Percentiles rank a stretch among this genome's conserved stretches.
Conservation (phyloP, 2,797 vertebrate genomes). For the Argyrosomus regius region DNA sequence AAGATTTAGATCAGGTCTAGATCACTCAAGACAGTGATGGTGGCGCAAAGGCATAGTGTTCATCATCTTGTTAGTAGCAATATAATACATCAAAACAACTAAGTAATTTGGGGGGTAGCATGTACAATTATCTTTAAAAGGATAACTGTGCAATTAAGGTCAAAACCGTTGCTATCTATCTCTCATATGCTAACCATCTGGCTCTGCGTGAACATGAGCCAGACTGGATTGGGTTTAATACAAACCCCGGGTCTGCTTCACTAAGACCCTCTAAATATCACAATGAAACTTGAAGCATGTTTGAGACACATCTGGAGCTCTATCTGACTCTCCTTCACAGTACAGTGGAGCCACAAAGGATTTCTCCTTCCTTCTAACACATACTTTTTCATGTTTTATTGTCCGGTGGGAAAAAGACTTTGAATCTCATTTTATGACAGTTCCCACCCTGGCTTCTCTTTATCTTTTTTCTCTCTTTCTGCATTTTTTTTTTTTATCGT, state of each 20-base stretch:
- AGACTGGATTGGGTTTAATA: slow-evolving; percentile 63
- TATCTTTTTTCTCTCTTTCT: slow-evolving; percentile 47
- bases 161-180: slow-evolving; percentile 17
- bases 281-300: slow-evolving; percentile 78
- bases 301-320: slow-evolving; percentile 79
- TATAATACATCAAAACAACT: slow-evolving; percentile 34
- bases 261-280: slow-evolving; percentile 69
- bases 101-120: slow-evolving; percentile 17
- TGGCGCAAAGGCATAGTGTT: slow-evolving; percentile 4
- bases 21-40: slow-evolving; percentile 32
- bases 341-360: slow-evolving; percentile 61
- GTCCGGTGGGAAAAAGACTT: slow-evolving; percentile 70
- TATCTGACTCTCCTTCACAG: slow-evolving; percentile 58
- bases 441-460: slow-evolving; percentile 64
- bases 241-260: slow-evolving; percentile 54
- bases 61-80: slow-evolving; percentile 12
- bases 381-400: slow-evolving; percentile 78
- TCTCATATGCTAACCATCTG: slow-evolving; percentile 68
- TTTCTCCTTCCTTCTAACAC: slow-evolving; percentile 66
- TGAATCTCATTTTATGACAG: slow-evolving; percentile 67
- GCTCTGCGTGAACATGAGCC: slow-evolving; percentile 36
- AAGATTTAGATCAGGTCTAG: background rate
- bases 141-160: slow-evolving; percentile 48
- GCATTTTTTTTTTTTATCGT: slow-evolving; percentile 26
- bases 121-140: slow-evolving; percentile 32